Conservation (phyloP, 2,113 vertebrate genomes). For the Raphicerus campestris region DNA sequence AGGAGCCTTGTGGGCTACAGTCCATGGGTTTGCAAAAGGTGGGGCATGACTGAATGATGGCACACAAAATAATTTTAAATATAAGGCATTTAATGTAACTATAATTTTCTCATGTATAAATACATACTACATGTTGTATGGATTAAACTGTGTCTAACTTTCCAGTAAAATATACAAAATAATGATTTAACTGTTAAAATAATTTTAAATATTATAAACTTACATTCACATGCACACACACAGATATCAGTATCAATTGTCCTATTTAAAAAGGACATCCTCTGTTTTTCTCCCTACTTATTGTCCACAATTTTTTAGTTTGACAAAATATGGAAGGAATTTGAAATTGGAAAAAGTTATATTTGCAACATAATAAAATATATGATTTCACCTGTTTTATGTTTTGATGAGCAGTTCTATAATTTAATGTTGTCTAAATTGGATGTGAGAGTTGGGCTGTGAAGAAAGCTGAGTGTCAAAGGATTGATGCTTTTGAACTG, state of each 20-base stretch:
- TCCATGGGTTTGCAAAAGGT: neutral
- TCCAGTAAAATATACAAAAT: neutral
- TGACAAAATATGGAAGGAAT: neutral
- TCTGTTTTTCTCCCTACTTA: neutral
- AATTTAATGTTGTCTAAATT: neutral
- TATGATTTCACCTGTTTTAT: neutral
- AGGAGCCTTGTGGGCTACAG: neutral
- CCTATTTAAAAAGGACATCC: neutral
- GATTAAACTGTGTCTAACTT: neutral
- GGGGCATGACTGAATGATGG: neutral
- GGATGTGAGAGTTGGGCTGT: neutral
- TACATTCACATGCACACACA: neutral
- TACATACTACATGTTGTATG: neutral
- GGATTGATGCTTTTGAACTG: too few species aligned
- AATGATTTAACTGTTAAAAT: neutral
- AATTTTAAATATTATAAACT: neutral
- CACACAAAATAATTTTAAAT: neutral
- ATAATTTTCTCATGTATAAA: neutral
- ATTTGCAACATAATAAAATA: neutral
- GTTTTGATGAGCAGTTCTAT: neutral
- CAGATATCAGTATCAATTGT: neutral
- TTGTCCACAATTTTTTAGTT: neutral
- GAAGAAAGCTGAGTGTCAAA: rapidly evolving
- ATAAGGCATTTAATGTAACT: neutral
- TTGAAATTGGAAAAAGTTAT: neutral